Evolutionary conservation across 2,113 vertebrate genomes (phyloP).

Genomic region (Erythrolamprus reginae): DNA sequence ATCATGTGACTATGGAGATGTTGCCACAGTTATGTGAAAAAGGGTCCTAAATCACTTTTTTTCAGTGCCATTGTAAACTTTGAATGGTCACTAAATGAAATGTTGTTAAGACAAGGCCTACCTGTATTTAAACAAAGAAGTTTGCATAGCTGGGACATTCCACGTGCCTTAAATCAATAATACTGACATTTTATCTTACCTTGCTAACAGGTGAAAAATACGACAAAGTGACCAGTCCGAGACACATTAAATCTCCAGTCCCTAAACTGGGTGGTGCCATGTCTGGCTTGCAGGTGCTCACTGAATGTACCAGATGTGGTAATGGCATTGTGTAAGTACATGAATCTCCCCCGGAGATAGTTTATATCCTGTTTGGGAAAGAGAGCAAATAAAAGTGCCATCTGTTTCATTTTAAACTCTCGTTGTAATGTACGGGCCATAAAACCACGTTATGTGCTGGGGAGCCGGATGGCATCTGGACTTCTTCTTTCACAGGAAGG

Average conservation of each 20-base stretch:
- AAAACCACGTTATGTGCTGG: background rate
- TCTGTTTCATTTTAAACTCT: background rate
- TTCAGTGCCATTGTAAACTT: background rate
- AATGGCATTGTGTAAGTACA: constrained; percentile 93
- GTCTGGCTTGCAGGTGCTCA: constrained; percentile 84
- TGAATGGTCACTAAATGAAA: background rate
- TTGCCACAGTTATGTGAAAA: background rate
- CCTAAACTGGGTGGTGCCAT: constrained; percentile 78
- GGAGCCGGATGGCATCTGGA: background rate
- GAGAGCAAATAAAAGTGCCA: background rate
- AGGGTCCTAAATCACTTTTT: background rate
- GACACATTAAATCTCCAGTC: constrained; percentile 78
- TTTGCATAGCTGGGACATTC: background rate
- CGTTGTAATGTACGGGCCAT: background rate
- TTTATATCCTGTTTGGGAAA: background rate
- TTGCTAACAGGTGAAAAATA: constrained; percentile 76
- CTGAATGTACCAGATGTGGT: constrained; percentile 88
- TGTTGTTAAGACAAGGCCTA: background rate
- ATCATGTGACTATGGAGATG: background rate
- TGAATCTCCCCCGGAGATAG: rapidly evolving
- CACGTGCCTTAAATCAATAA: background rate
- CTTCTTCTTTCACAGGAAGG: background rate
- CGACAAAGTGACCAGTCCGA: constrained; percentile 61
- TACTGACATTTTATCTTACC: constrained; percentile 6
- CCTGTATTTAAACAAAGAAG: background rate